A percentile compares a stretch with the other conserved stretches of the same genome.
Conservation (phyloP, 2,888 invertebrate species). For the Antheraea assamensis region DNA sequence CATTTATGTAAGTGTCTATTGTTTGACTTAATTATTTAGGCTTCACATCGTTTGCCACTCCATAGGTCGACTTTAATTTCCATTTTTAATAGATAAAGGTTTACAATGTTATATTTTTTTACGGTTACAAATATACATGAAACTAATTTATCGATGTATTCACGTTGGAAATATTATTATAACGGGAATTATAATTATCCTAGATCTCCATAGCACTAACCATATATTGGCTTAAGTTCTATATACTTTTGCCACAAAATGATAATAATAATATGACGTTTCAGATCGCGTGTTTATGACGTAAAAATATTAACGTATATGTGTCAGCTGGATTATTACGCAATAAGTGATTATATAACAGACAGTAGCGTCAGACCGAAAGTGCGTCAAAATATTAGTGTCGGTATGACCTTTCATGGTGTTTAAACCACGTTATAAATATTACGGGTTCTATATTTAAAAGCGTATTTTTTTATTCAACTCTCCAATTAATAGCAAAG, state of each 20-base stretch:
- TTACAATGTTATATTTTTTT: not conserved
- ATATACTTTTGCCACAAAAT: too few relatives aligned
- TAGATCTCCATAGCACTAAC: too few relatives aligned
- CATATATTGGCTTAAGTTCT: too few relatives aligned
- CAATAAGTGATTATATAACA: not conserved
- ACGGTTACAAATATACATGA: not conserved
- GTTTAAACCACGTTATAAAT: not conserved
- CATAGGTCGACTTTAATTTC: not conserved
- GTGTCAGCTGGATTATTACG: not conserved
- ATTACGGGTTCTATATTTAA: not conserved
- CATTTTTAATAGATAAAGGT: not conserved
- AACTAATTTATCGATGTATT: not conserved
- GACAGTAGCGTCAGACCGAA: not conserved
- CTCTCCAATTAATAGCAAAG: too few relatives aligned
- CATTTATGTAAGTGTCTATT: constrained; percentile 8
- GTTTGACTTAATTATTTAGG: constrained; percentile 9
- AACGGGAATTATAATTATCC: too few relatives aligned
- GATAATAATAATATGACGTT: not conserved
- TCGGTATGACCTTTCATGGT: not conserved
- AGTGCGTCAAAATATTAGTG: not conserved
- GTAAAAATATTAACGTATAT: constrained; percentile 8
- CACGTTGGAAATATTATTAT: not conserved
- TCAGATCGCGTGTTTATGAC: not conserved
- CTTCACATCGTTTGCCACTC: not conserved
- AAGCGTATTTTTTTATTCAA: not conserved